These are phyloP conservation scores for Tichodroma muraria DNA, from an alignment of 2,113 vertebrate genomes.

Conservation along the genomic window DNA sequence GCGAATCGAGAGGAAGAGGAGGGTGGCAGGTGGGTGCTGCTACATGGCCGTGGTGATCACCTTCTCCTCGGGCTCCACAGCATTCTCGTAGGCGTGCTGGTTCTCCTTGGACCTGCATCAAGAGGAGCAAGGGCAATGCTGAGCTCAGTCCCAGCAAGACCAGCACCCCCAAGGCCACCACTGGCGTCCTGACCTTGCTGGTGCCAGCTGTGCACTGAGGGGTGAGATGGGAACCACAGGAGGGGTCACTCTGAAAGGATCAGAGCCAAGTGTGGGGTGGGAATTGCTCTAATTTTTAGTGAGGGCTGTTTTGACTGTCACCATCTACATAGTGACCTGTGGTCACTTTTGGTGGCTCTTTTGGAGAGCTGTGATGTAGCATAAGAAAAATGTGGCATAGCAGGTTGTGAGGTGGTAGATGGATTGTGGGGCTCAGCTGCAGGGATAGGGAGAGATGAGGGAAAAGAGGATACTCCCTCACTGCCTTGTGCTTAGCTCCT, in stretches of 20 bases:
- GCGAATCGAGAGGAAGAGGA: background rate
- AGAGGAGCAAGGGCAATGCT: background rate
- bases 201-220: background rate
- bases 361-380: background rate
- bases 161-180: background rate
- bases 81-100: slow-evolving; percentile 52
- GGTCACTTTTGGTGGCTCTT: background rate
- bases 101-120: slow-evolving; percentile 61
- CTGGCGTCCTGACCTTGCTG: background rate
- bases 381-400: background rate
- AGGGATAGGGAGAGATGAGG: background rate
- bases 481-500: background rate
- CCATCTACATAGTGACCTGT: fast-evolving
- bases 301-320: background rate
- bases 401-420: background rate
- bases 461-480: background rate
- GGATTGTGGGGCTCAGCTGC: background rate
- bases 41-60: slow-evolving; percentile 70
- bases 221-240: background rate
- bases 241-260: background rate
- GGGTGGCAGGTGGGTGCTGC: fast-evolving
- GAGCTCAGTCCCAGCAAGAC: background rate
- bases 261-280: fast-evolving
- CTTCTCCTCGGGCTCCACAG: slow-evolving; percentile 25
- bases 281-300: background rate